These are phyloP conservation scores for Epistrophe grossulariae DNA, from an alignment of 2,888 invertebrate genomes.

Conservation along the genomic window DNA sequence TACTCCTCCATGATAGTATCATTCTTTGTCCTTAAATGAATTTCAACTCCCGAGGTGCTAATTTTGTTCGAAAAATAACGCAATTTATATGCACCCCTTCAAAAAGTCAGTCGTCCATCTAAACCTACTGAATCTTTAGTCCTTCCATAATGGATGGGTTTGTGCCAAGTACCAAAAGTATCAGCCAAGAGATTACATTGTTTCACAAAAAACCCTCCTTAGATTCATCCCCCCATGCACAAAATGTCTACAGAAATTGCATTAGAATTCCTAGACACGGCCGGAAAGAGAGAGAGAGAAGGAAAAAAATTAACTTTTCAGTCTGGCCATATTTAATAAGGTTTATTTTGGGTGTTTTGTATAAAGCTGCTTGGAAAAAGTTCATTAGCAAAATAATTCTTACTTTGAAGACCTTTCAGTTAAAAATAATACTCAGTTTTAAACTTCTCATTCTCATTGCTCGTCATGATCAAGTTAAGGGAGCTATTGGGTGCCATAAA, in stretches of 20 bases:
- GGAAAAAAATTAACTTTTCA: constrained; percentile 64
- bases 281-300: neutral
- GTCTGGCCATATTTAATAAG: constrained; percentile 52
- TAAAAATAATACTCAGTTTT: too few species aligned
- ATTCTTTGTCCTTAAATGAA: constrained; percentile 56
- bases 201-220: constrained; percentile 25
- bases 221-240: constrained; percentile 28
- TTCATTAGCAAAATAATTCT: constrained; percentile 8
- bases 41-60: constrained; percentile 73
- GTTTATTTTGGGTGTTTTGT: constrained; percentile 14
- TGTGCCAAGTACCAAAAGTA: constrained; percentile 48
- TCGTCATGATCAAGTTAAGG: too few species aligned
- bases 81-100: constrained; percentile 74
- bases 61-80: constrained; percentile 67
- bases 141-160: neutral
- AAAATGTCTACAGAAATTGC: constrained; percentile 36
- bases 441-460: too few species aligned
- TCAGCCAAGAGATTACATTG: constrained; percentile 53
- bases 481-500: too few species aligned
- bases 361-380: constrained; percentile 43
- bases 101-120: neutral
- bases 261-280: constrained; percentile 44
- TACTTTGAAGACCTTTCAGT: too few species aligned
- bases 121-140: neutral
- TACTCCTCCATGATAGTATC: constrained; percentile 38